Conservation (phyloP, 2,113 vertebrate species). For the Isurus oxyrinchus region DNA sequence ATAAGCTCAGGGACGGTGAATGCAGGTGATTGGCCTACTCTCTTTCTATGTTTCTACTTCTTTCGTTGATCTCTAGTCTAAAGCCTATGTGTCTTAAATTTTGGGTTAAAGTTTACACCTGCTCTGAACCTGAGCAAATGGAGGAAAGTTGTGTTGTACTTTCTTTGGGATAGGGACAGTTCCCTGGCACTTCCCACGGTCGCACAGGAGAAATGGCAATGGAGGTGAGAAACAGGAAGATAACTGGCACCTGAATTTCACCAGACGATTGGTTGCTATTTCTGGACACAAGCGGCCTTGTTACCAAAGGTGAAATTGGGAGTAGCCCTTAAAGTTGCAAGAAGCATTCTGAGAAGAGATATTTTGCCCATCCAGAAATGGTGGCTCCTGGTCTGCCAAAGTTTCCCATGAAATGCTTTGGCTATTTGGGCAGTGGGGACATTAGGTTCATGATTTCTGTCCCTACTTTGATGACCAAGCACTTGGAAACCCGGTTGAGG, state of each 20-base stretch:
- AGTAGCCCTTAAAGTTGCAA: not conserved
- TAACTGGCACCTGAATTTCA: not conserved
- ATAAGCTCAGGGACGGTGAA: not conserved
- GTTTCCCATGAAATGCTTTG: not conserved
- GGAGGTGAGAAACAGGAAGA: not conserved
- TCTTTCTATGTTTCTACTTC: not conserved
- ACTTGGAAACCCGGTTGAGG: not conserved
- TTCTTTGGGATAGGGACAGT: not conserved
- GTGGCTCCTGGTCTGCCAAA: not conserved
- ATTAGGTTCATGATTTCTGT: not conserved
- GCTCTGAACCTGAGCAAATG: not conserved
- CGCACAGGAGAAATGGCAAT: not conserved
- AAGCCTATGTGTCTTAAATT: not conserved
- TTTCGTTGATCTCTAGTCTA: not conserved
- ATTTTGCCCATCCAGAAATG: not conserved
- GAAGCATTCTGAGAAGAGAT: not conserved
- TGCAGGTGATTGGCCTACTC: not conserved
- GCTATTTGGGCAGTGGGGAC: not conserved
- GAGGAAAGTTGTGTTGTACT: not conserved
- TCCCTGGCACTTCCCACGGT: not conserved
- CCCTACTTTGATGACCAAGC: not conserved
- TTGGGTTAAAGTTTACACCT: not conserved
- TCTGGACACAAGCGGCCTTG: not conserved
- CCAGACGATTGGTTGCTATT: not conserved
- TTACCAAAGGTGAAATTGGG: not conserved